Evolutionary conservation across 2,888 invertebrate genomes (phyloP), one percentile per base, ranked within the genome.

Genomic region (Lycaena phlaeas): DNA sequence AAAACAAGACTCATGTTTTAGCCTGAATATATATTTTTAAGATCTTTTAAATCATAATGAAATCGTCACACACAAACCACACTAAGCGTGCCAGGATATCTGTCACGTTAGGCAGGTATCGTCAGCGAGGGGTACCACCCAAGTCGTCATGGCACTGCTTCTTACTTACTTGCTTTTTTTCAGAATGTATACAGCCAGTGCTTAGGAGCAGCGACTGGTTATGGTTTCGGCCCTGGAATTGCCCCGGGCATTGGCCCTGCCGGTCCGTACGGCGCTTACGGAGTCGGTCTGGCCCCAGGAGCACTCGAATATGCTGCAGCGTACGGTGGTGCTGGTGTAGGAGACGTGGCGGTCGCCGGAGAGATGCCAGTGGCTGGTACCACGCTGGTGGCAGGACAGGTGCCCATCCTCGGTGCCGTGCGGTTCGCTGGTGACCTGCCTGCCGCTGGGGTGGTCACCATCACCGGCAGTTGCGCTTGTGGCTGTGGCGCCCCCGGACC

Each of bases 381-480:
- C 30, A 57, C 61, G 22, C 48, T 52, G 41, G 55, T 63, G 26
- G 51, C 51, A 6, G 61, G 64, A 28, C 55, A 55, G 39, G 54
- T 63, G 36, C 63, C 62, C 56, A 31, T 51, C 52, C 30, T 47
- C 25, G 62, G 60, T 36, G 43, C 51, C 28, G 58, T 50, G 17
- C 42, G 47, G 41, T 50, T 50, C 31, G 31, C 31, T 17, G 31
- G 31, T 6, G 31, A 31, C 31, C 61, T 58, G 29, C 52, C 52
- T 27, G 61, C 60, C 38, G 48, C 48, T 27, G 62, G 60, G 31
- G 42, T 50, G 26, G 58, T 50, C 27, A 42, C 49, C 40, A 51
- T 50, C 31, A 31, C 31, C 18, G 31, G 31, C 17, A 31, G 31
- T 11, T 31, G 31, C 31, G 31, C 31, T 17, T 27, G 34, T 48